These are phyloP conservation scores for Prosopocoilus inquinatus DNA, from an alignment of 2,888 invertebrate genomes.

Conservation along the genomic window DNA sequence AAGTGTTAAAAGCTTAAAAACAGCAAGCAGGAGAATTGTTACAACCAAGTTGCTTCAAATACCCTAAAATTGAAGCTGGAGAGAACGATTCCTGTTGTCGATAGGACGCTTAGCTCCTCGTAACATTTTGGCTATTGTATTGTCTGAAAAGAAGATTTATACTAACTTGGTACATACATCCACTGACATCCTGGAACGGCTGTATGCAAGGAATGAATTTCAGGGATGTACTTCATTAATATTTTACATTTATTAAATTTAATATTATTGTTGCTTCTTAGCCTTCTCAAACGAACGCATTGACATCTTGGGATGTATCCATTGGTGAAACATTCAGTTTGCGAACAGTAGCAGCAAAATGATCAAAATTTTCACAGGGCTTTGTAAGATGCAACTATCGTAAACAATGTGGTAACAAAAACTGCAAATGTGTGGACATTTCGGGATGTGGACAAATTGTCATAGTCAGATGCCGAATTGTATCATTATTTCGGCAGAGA, in stretches of 20 bases:
- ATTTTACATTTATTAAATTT: too few species aligned
- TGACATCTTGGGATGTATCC: conserved; percentile 1
- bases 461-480: too few species aligned
- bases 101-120: conserved; percentile 1
- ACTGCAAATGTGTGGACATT: too few species aligned
- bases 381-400: too few species aligned
- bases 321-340: neutral
- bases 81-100: conserved; percentile 2
- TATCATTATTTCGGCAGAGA: too few species aligned
- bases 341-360: neutral
- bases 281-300: neutral
- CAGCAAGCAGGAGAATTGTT: too few species aligned
- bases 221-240: conserved; percentile 8
- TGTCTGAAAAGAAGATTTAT: conserved; percentile 14
- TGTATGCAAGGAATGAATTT: conserved; percentile 12
- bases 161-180: conserved; percentile 13
- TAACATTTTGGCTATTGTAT: neutral
- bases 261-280: neutral
- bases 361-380: too few species aligned
- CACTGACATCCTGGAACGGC: conserved; percentile 9
- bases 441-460: too few species aligned
- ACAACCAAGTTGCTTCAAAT: conserved; percentile 13
- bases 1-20: too few species aligned
- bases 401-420: too few species aligned
- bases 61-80: conserved; percentile 7